Base-by-base conservation (phyloP, 2,888 invertebrate genomes). In the Zaprionus bogoriensis region DNA sequence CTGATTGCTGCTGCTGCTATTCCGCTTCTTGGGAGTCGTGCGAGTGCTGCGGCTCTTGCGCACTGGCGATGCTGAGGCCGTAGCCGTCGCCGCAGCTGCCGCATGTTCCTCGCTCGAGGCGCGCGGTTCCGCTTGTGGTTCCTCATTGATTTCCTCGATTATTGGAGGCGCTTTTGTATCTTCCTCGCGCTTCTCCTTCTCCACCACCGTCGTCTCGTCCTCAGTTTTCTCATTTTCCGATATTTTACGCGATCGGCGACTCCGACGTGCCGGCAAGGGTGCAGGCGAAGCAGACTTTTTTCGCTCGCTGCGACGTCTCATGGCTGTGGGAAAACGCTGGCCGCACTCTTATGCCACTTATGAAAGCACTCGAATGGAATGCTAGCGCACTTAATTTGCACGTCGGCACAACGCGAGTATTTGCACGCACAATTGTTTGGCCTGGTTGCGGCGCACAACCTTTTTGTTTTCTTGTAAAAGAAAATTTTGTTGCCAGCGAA, bases 241-340 rank as follows among this genome's bases (percentile, higher is more conserved):
- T 28, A 82, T 51, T 65, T 85, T 85, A 9, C 79, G 84, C 25
- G 88, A 86, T 47, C 90, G 82, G 12, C 89, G 86, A 59, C 79
- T 87, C 9, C 89, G 70, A 19, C 90, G 88, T 53, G 77, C 74
- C 85, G 87, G 85, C 73, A 87, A 67, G 46, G 90, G 89, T 68
- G 95, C 94, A 38, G 94, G 94, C 44, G 94, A 93, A 84, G 93
- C 74, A 53, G 93, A 90, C 89, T 95, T 94, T 88, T 94, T 94
- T 87, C 92, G 92, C 89, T 92, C 94, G 91, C 93, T 95, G 91
- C 95, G 95, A 78, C 95, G 94, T 89, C 95, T 94, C 95, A 95
- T 95, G 46, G 75, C 67, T 65, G 54, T 66, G 47, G 9, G 17
- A 51, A 60, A 66, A 58, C 46, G 51, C 39, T 59, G 46, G 42